Conservation (phyloP, 1,140 invertebrate species). For the Saccostrea echinata region DNA sequence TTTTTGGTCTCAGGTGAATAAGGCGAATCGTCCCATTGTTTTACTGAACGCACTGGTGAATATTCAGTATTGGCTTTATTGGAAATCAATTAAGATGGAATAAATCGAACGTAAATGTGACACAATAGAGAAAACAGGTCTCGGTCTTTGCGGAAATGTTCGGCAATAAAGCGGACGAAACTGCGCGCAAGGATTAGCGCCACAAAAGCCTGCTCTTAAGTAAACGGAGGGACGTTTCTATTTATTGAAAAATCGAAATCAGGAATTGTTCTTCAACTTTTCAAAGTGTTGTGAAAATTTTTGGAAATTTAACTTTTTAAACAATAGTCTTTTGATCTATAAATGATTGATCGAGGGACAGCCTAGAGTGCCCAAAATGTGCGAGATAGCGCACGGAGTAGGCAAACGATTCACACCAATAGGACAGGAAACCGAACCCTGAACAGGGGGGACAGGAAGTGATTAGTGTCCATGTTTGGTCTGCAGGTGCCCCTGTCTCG, state of each 20-base stretch:
- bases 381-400: background rate
- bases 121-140: background rate
- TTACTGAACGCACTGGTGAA: conserved; percentile 5
- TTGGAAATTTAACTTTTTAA: conserved; percentile 11
- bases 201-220: conserved; percentile 1
- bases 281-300: conserved; percentile 10
- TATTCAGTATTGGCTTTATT: conserved; percentile 28
- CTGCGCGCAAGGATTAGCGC: conserved; percentile 15
- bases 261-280: conserved; percentile 34
- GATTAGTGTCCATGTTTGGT: conserved; percentile 4
- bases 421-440: background rate
- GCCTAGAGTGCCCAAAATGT: conserved; percentile 8
- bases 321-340: conserved; percentile 13
- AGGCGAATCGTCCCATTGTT: conserved; percentile 2
- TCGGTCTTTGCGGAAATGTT: conserved; percentile 10
- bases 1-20: background rate
- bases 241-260: conserved; percentile 23
- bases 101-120: conserved; percentile 37
- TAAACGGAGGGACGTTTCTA: background rate
- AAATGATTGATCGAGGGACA: conserved; percentile 12
- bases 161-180: conserved; percentile 33
- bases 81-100: conserved; percentile 39
- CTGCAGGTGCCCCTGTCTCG: conserved; percentile 22
- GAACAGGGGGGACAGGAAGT: background rate
- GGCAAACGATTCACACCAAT: background rate